These are phyloP conservation scores for Ommatoiulus sabulosus DNA, from an alignment of 2,888 invertebrate genomes.

Conservation along the genomic window DNA sequence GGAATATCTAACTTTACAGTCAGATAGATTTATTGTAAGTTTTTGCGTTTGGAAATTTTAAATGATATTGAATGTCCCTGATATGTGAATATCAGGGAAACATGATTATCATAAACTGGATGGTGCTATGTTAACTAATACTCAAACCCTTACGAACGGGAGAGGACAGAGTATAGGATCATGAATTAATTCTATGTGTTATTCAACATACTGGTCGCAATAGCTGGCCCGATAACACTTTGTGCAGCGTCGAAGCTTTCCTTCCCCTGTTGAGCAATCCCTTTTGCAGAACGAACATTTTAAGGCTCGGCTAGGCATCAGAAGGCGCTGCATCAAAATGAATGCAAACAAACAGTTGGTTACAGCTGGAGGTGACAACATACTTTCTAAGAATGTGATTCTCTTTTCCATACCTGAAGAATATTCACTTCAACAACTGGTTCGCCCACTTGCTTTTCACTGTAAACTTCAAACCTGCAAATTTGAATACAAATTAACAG, in stretches of 20 bases:
- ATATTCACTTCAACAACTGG: slow-evolving; percentile 66
- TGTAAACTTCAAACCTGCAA: slow-evolving; percentile 66
- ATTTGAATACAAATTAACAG: background rate
- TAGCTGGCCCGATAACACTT: slow-evolving; percentile 70
- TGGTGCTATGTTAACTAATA: too few relatives aligned
- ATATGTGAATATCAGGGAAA: too few relatives aligned
- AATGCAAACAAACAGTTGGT: slow-evolving; percentile 62
- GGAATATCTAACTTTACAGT: background rate
- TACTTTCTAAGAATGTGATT: background rate
- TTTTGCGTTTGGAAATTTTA: too few relatives aligned
- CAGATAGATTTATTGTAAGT: too few relatives aligned
- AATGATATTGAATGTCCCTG: too few relatives aligned
- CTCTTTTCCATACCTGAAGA: slow-evolving; percentile 64
- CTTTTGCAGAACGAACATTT: slow-evolving; percentile 68
- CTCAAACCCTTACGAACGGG: too few relatives aligned
- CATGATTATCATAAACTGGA: too few relatives aligned
- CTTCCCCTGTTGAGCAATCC: slow-evolving; percentile 63
- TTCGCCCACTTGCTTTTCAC: slow-evolving; percentile 66
- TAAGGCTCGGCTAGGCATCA: slow-evolving; percentile 60
- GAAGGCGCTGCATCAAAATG: slow-evolving; percentile 59
- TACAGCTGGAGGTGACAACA: background rate
- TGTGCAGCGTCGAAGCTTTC: slow-evolving; percentile 67
- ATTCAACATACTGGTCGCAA: slow-evolving; percentile 68
- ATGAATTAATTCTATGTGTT: background rate
- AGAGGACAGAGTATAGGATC: background rate